phyloP scores from a whole-genome alignment of 1,140 invertebrate species.

The Neuroterus valhalla region DNA sequence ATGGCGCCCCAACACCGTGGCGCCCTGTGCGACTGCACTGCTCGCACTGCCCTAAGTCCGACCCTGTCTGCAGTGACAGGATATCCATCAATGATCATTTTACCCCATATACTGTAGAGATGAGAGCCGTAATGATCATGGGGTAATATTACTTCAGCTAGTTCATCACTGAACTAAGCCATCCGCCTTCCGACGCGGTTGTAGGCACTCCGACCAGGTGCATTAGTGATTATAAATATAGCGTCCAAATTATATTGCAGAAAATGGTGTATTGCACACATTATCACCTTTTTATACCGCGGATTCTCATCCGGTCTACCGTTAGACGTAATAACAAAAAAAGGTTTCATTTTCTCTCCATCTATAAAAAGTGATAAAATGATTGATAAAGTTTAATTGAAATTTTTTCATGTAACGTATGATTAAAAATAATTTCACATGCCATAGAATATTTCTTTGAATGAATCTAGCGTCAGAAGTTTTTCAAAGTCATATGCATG shows the following conservation, averaged over 20 bases:
- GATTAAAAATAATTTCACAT: not conserved
- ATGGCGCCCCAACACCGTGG: too few relatives aligned
- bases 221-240: not conserved
- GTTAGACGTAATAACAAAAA: slow-evolving; percentile 34
- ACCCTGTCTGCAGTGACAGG: not conserved
- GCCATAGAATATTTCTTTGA: not conserved
- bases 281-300: slow-evolving; percentile 13
- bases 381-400: not conserved
- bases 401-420: not conserved
- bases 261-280: slow-evolving; percentile 30
- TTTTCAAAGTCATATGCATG: not conserved
- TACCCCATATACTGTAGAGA: not conserved
- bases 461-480: not conserved
- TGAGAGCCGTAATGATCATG: not conserved
- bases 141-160: not conserved
- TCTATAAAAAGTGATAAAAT: not conserved
- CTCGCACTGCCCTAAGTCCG: too few relatives aligned
- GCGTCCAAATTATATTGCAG: not conserved
- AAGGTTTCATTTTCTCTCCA: slow-evolving; percentile 41
- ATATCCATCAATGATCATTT: not conserved
- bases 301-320: slow-evolving; percentile 25
- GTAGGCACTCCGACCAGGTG: not conserved
- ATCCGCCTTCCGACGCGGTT: not conserved
- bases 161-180: not conserved
- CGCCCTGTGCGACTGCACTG: too few relatives aligned